These are phyloP conservation scores for Caretta caretta DNA, from an alignment of 2,113 vertebrate genomes.

Conservation along the genomic window DNA sequence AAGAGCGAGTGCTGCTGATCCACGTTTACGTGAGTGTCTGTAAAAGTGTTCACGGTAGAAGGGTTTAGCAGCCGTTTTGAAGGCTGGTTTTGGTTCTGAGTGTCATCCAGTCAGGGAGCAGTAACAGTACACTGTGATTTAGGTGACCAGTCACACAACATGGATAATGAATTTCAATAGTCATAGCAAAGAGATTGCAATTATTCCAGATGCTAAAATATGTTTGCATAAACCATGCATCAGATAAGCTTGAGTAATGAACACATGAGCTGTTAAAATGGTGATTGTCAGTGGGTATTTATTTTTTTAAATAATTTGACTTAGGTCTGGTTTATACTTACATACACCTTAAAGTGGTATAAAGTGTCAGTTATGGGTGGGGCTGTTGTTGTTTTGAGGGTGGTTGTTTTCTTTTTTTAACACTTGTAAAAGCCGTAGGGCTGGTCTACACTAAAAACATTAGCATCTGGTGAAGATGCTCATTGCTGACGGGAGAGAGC, in stretches of 20 bases:
- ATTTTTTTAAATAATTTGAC: not conserved
- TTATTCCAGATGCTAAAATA: slow-evolving; percentile 26
- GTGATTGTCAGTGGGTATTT: not conserved
- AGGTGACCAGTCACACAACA: not conserved
- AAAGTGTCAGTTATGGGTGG: not conserved
- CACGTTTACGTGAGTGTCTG: not conserved
- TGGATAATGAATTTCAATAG: slow-evolving; percentile 31
- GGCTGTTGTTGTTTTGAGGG: too few relatives aligned
- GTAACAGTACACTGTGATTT: not conserved
- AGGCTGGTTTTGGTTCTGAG: not conserved
- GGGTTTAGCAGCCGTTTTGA: not conserved
- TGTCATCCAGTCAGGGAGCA: not conserved
- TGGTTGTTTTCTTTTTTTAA: too few relatives aligned
- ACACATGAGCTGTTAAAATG: not conserved
- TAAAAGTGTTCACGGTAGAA: not conserved
- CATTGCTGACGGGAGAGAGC: too few relatives aligned
- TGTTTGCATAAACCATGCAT: slow-evolving; percentile 32
- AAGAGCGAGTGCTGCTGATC: not conserved
- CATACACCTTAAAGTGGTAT: not conserved
- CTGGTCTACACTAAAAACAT: too few relatives aligned
- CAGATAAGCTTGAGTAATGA: slow-evolving; percentile 10
- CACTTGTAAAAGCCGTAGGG: too few relatives aligned
- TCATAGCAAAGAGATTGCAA: slow-evolving; percentile 28
- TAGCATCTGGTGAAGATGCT: too few relatives aligned
- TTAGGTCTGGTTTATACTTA: not conserved